phyloP scores from a whole-genome alignment of 2,797 vertebrate species.

The Gambelia wislizenii region DNA sequence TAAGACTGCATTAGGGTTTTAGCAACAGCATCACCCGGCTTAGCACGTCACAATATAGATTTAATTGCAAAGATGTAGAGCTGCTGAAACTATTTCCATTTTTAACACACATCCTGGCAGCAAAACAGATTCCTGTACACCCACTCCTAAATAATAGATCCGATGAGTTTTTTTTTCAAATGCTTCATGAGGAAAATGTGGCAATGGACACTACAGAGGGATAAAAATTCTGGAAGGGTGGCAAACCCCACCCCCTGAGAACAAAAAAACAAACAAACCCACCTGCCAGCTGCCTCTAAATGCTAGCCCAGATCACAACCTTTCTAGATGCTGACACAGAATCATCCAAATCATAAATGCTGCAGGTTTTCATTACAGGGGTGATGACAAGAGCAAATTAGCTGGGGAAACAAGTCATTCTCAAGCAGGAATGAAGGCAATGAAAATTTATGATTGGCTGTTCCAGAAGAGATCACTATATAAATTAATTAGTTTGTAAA shows the following conservation, averaged over 20 bases:
- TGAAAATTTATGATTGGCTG: slow-evolving; percentile 11
- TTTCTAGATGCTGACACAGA: background rate
- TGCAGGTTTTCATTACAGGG: slow-evolving; percentile 2
- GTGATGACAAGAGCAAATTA: background rate
- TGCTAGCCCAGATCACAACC: no score
- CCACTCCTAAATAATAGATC: background rate
- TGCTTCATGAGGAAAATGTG: background rate
- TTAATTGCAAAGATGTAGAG: background rate
- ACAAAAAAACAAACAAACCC: background rate
- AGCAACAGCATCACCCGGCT: background rate
- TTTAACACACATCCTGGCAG: background rate
- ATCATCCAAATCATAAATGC: background rate
- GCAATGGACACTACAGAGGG: background rate
- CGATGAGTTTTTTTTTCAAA: background rate
- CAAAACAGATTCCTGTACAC: background rate
- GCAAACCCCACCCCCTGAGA: background rate
- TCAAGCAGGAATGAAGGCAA: background rate
- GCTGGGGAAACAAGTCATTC: background rate
- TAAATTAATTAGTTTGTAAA: slow-evolving; percentile 12
- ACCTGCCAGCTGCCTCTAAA: background rate
- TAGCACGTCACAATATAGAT: background rate
- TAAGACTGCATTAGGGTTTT: background rate
- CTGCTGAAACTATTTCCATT: background rate
- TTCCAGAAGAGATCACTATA: background rate
- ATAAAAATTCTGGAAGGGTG: background rate